A percentile compares a stretch with the other conserved stretches of the same genome.
These are phyloP conservation scores for Lophius piscatorius DNA, from an alignment of 2,113 vertebrate species.

Conservation along the genomic window DNA sequence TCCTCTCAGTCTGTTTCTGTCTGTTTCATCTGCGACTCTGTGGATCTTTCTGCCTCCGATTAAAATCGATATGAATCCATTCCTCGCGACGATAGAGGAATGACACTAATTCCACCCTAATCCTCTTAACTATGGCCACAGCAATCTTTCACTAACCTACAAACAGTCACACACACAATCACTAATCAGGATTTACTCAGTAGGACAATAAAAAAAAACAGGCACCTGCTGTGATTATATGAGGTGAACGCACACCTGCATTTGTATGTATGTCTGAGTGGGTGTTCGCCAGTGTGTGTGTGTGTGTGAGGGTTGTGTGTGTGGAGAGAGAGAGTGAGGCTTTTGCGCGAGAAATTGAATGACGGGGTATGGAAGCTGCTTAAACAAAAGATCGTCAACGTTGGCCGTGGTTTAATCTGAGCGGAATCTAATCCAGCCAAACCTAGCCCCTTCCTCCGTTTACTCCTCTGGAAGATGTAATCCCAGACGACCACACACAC, in stretches of 20 bases:
- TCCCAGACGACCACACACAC: slow-evolving; percentile 11
- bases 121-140: slow-evolving; percentile 75
- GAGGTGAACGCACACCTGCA: slow-evolving; percentile 40
- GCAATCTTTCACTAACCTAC: slow-evolving; percentile 79
- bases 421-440: slow-evolving; percentile 32
- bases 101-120: slow-evolving; percentile 80
- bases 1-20: slow-evolving; percentile 2
- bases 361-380: slow-evolving; percentile 3
- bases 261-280: slow-evolving; percentile 1
- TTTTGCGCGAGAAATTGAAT: slow-evolving; percentile 6
- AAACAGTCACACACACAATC: slow-evolving; percentile 57
- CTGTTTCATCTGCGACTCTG: slow-evolving; percentile 31
- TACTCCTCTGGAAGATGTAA: slow-evolving; percentile 30
- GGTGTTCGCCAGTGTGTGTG: slow-evolving; percentile 8
- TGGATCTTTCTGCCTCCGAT: slow-evolving; percentile 65
- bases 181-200: slow-evolving; percentile 67
- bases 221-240: slow-evolving; percentile 55
- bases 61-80: slow-evolving; percentile 79
- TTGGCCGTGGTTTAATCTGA: slow-evolving; percentile 26
- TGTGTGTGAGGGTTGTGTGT: slow-evolving; percentile 10
- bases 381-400: slow-evolving; percentile 30
- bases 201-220: slow-evolving; percentile 50
- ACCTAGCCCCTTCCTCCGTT: slow-evolving; percentile 26
- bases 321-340: not conserved
- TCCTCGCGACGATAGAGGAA: slow-evolving; percentile 68